A percentile compares a stretch with the other conserved stretches of the same genome.
Conservation (phyloP, 2,113 vertebrate genomes). For the Seriola dumerili region DNA sequence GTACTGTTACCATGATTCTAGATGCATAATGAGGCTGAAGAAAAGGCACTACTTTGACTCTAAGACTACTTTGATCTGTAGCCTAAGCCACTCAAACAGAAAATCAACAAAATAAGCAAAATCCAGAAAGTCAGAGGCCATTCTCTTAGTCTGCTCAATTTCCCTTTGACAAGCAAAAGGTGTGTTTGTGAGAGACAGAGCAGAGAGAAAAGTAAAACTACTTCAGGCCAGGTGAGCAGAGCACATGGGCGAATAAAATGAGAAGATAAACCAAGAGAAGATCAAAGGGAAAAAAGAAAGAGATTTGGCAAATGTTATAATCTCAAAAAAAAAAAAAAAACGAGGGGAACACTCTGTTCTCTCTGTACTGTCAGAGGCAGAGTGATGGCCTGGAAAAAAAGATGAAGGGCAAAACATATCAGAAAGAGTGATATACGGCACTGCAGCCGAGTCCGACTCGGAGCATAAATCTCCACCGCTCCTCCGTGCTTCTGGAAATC, state of each 20-base stretch:
- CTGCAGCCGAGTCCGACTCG: conserved; percentile 49
- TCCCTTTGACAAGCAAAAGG: neutral
- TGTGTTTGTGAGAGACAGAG: conserved; percentile 10
- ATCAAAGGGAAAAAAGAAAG: conserved; percentile 44
- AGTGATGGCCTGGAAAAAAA: conserved; percentile 42
- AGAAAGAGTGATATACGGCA: conserved; percentile 71
- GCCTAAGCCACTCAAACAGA: conserved; percentile 38
- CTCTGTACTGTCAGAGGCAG: conserved; percentile 34
- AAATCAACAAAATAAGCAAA: conserved; percentile 57
- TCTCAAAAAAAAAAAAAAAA: conserved; percentile 32
- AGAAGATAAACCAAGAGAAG: conserved; percentile 24
- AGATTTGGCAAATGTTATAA: conserved; percentile 42
- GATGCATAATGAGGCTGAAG: neutral
- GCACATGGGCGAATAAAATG: conserved; percentile 39
- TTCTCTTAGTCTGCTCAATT: conserved; percentile 36
- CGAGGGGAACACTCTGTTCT: conserved; percentile 42
- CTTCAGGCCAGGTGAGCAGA: conserved; percentile 51
- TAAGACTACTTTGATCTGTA: conserved; percentile 13
- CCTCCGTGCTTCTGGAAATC: conserved; percentile 75
- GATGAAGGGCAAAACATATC: conserved; percentile 63
- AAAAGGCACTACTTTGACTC: neutral
- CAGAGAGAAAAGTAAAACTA: conserved; percentile 31
- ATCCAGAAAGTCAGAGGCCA: conserved; percentile 54
- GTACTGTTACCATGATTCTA: neutral
- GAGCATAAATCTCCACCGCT: conserved; percentile 76